phyloP scores from a whole-genome alignment of 1,140 invertebrate genomes.

The Steinernema feltiae region DNA sequence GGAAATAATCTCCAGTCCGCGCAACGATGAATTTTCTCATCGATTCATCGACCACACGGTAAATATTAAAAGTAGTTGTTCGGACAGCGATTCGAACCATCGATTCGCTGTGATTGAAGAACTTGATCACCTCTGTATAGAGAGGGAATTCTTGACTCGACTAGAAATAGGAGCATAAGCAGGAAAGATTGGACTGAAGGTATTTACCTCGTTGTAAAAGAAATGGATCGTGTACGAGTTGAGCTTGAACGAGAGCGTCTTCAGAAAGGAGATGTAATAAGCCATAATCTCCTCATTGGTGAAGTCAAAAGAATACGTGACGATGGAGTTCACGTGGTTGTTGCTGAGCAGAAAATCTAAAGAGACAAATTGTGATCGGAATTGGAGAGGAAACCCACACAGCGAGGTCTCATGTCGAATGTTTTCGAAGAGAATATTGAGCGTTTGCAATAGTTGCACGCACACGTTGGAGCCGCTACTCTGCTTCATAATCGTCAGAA shows the following conservation, averaged over 20 bases:
- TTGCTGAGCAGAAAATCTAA: slow-evolving; percentile 97
- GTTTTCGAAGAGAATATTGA: slow-evolving; percentile 99
- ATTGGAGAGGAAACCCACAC: slow-evolving; percentile 69
- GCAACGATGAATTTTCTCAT: slow-evolving; percentile 84
- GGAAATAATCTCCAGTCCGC: background rate
- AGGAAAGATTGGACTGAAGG: background rate
- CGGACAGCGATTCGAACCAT: slow-evolving; percentile 98
- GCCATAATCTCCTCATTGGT: slow-evolving; percentile 99
- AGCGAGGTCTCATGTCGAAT: slow-evolving; percentile 87
- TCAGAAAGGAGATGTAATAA: slow-evolving; percentile 97
- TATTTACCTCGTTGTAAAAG: slow-evolving; percentile 93
- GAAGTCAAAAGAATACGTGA: slow-evolving; percentile 98
- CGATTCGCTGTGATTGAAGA: slow-evolving; percentile 94
- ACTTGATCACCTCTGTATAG: slow-evolving; percentile 97
- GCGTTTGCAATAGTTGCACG: slow-evolving; percentile 90
- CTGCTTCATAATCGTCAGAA: slow-evolving; percentile 91
- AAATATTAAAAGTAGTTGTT: slow-evolving; percentile 93
- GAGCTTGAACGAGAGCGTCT: slow-evolving; percentile 94
- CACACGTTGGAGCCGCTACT: slow-evolving; percentile 93
- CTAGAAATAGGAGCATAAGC: slow-evolving; percentile 61
- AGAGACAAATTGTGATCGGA: slow-evolving; percentile 20
- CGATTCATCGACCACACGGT: slow-evolving; percentile 79
- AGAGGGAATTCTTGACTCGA: slow-evolving; percentile 97
- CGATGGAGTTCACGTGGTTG: slow-evolving; percentile 98
- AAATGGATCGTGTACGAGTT: slow-evolving; percentile 98